phyloP scores from a whole-genome alignment of 2,797 vertebrate species.

The Micropoecilia bifurca region DNA sequence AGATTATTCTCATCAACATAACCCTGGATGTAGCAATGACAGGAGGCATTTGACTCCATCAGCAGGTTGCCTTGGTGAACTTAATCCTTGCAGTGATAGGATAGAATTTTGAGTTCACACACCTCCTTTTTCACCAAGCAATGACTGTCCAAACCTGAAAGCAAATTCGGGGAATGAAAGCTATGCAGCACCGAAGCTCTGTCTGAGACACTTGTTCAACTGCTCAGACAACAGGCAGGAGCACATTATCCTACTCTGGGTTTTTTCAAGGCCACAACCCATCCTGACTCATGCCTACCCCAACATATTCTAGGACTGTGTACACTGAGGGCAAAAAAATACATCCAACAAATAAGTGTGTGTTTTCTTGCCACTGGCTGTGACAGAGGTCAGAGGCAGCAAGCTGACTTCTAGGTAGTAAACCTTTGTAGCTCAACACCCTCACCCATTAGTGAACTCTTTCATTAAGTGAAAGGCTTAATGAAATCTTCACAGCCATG shows the following conservation, averaged over 20 bases:
- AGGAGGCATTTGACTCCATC: conserved; percentile 61
- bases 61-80: conserved; percentile 51
- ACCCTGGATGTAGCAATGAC: conserved; percentile 30
- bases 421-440: conserved; percentile 8
- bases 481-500: conserved; percentile 25
- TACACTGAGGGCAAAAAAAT: background rate
- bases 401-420: conserved; percentile 5
- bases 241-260: conserved; percentile 10
- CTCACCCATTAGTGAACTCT: background rate
- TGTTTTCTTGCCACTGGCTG: conserved; percentile 8
- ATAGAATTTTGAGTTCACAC: conserved; percentile 68
- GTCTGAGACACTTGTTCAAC: conserved; percentile 71
- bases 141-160: conserved; percentile 55
- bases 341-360: conserved; percentile 4
- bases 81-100: conserved; percentile 34
- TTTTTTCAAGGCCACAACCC: conserved; percentile 35
- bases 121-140: conserved; percentile 44
- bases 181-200: conserved; percentile 51
- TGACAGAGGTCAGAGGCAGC: background rate
- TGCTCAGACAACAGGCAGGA: conserved; percentile 58
- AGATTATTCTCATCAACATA: conserved; percentile 49
- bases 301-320: background rate
- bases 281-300: conserved; percentile 29
- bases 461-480: conserved; percentile 2
- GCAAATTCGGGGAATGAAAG: conserved; percentile 76